These are phyloP conservation scores for Aleiodes alternator DNA, from an alignment of 2,888 invertebrate genomes.

Conservation along the genomic window DNA sequence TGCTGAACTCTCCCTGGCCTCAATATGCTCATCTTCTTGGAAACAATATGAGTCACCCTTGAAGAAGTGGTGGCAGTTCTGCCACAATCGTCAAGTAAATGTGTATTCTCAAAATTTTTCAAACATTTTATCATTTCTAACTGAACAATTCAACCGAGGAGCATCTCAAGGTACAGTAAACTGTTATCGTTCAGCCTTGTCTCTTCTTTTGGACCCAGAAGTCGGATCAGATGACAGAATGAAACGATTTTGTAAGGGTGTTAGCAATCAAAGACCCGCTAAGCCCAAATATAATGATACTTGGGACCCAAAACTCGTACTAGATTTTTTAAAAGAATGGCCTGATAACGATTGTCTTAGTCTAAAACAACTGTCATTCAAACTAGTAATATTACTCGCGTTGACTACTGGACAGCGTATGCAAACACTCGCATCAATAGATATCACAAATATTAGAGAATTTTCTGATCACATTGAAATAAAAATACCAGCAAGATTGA, in stretches of 20 bases:
- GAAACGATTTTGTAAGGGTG: conserved; percentile 53
- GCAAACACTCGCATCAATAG: conserved; percentile 47
- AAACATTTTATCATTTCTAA: conserved; percentile 46
- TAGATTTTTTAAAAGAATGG: conserved; percentile 49
- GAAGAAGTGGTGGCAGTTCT: conserved; percentile 41
- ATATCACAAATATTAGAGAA: conserved; percentile 39
- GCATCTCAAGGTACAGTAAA: conserved; percentile 44
- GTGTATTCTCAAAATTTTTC: background rate
- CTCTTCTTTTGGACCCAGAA: conserved; percentile 36
- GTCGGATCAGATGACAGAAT: conserved; percentile 49
- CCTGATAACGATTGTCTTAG: background rate
- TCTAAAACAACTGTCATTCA: conserved; percentile 35
- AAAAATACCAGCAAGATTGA: conserved; percentile 45
- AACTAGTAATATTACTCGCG: conserved; percentile 49
- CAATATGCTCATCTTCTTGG: conserved; percentile 37
- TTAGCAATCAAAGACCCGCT: conserved; percentile 51
- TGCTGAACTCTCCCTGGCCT: background rate
- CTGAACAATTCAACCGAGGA: conserved; percentile 41
- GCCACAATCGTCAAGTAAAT: background rate
- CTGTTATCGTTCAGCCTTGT: conserved; percentile 44
- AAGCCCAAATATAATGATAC: conserved; percentile 53
- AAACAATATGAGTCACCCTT: conserved; percentile 38
- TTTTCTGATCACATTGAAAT: conserved; percentile 42
- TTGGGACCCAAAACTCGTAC: conserved; percentile 56
- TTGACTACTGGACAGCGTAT: conserved; percentile 53